These are phyloP conservation scores for Microcebus lehilahytsara DNA, from an alignment of 2,113 vertebrate genomes.

Conservation along the genomic window DNA sequence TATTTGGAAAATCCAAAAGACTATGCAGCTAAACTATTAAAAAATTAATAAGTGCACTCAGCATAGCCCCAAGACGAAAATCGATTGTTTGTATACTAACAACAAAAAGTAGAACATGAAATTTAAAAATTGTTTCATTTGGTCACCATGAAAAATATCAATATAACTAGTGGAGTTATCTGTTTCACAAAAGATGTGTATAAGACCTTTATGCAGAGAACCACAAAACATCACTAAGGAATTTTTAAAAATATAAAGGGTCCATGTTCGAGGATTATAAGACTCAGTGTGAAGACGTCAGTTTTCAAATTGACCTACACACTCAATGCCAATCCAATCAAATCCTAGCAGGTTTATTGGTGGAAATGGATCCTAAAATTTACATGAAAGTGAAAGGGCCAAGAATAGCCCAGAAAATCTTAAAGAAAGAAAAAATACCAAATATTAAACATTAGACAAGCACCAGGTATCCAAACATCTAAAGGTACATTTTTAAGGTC, in stretches of 20 bases:
- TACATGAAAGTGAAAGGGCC: not conserved
- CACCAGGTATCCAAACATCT: not conserved
- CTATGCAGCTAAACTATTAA: not conserved
- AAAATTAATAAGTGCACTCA: constrained; percentile 13
- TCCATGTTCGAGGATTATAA: not conserved
- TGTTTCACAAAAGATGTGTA: not conserved
- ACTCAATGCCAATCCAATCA: not conserved
- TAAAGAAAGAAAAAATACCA: not conserved
- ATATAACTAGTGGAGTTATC: not conserved
- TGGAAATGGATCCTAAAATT: not conserved
- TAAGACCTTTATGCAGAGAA: not conserved
- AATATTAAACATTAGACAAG: not conserved
- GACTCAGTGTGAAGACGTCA: not conserved
- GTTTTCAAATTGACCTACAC: not conserved
- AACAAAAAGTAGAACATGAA: constrained; percentile 23
- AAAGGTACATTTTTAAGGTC: not conserved
- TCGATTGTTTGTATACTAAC: not conserved
- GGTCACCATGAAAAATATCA: not conserved
- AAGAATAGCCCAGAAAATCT: not conserved
- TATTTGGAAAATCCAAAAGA: not conserved
- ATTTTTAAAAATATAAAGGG: not conserved
- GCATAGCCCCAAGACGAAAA: not conserved
- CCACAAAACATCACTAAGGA: not conserved
- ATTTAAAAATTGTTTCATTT: not conserved
- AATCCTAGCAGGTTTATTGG: not conserved